These are phyloP conservation scores for Corvus hawaiiensis DNA, from an alignment of 2,113 vertebrate species.

Conservation along the genomic window DNA sequence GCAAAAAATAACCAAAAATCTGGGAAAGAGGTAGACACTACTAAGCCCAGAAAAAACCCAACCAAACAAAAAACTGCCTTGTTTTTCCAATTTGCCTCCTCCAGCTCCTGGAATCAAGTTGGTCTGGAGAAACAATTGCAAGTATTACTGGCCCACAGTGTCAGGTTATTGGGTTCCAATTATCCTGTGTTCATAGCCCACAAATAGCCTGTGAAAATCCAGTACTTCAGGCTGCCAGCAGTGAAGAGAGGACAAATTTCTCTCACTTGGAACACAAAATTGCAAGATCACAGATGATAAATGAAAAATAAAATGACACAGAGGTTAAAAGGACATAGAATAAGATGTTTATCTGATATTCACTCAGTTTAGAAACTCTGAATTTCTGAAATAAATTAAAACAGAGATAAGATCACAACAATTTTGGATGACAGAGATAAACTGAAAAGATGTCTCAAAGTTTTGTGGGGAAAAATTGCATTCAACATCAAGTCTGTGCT, in stretches of 20 bases:
- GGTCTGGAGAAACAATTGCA: neutral
- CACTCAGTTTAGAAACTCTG: neutral
- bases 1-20: neutral
- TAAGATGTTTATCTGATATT: constrained; percentile 39
- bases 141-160: neutral
- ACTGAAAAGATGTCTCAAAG: neutral
- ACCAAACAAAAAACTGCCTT: neutral
- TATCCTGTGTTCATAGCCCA: neutral
- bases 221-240: neutral
- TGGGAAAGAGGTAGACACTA: neutral
- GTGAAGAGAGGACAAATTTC: neutral
- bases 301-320: constrained; percentile 19
- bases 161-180: neutral
- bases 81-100: neutral
- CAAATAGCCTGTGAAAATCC: neutral
- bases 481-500: neutral
- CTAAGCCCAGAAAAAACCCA: neutral
- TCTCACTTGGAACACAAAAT: neutral
- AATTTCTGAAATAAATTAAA: constrained; percentile 28
- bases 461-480: neutral
- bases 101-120: neutral
- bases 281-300: neutral
- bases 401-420: constrained; percentile 14
- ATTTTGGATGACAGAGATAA: neutral
- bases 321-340: neutral